Base-by-base conservation (phyloP, 2,113 vertebrate genomes). In the Myiozetetes cayanensis region DNA sequence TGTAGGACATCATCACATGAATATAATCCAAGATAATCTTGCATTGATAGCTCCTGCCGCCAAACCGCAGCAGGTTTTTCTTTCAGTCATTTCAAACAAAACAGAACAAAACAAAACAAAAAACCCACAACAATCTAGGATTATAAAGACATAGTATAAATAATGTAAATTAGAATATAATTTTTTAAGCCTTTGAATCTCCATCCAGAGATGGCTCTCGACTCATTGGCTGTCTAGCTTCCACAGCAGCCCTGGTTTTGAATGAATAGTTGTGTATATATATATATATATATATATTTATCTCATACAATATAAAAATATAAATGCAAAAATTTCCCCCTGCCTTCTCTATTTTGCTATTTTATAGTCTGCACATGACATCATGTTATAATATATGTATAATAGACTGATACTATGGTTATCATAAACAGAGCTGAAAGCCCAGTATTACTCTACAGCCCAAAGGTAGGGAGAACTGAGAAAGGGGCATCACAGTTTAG, bases 141-240 rank as follows among this genome's bases (percentile, higher is more conserved):
- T 97, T 97, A 97, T 96, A 97, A 97, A 98, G 97, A 98, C 93
- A 95, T 86, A 97, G 89, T 94, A 98, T 98, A 98, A 98, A 97
- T 97, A 98, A 97, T 81, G 94, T 96, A 97, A 96, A 97, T 97
- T 94, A 97, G 85, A 96, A 97, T 96, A 98, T 75, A 94, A 78
- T 89, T 97, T 96, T 96, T 98, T 97, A 97, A 98, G 97, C 97
- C 97, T 96, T 90, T 96, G 96, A 97, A 94, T 96, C 95, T 37
- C 83, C 0, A 31, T 96, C 96, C 72, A 96, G 41, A 93, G 90
- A 90, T 73, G 94, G 97, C 87, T 90, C 84, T 97, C 10, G 95
- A 97, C 85, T 97, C 96, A 94, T 95, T 92, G 97, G 97, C 96
- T 97, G 76, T 97, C 90, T 91, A 96, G 79, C 96, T 95, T 96